Percentiles rank a stretch among this genome's conserved stretches.
Evolutionary conservation across 2,113 vertebrate species (phyloP).

Genomic region (Phalacrocorax aristotelis): DNA sequence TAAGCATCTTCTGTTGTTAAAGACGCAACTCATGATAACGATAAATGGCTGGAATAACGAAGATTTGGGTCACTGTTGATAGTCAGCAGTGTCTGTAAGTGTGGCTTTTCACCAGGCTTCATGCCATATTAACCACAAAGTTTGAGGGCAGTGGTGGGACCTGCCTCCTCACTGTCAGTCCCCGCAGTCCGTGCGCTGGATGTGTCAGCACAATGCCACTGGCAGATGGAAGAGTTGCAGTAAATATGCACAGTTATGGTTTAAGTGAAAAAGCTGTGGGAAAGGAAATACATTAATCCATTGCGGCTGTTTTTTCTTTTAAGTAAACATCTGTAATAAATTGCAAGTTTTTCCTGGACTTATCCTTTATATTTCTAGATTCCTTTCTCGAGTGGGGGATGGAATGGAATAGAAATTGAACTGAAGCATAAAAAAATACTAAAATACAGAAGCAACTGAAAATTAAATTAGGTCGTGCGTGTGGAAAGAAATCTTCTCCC

Average conservation of each 20-base stretch:
- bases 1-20: neutral
- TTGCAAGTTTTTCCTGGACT: slow-evolving; percentile 18
- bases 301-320: slow-evolving; percentile 38
- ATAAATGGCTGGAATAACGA: neutral
- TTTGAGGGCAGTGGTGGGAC: neutral
- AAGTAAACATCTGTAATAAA: slow-evolving; percentile 50
- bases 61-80: neutral
- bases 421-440: neutral
- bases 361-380: neutral
- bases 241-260: slow-evolving; percentile 39
- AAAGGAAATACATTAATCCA: slow-evolving; percentile 61
- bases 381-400: neutral
- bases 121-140: neutral
- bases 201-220: neutral
- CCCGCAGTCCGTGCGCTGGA: neutral
- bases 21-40: neutral
- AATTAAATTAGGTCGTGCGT: neutral
- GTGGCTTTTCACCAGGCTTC: neutral
- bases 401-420: neutral
- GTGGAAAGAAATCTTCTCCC: neutral
- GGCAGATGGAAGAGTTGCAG: slow-evolving; percentile 25
- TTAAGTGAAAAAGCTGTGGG: slow-evolving; percentile 54
- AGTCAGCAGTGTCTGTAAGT: neutral
- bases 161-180: neutral
- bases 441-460: neutral